Base-by-base conservation (phyloP, 1,140 invertebrate genomes). In the Brachionus angularis region DNA sequence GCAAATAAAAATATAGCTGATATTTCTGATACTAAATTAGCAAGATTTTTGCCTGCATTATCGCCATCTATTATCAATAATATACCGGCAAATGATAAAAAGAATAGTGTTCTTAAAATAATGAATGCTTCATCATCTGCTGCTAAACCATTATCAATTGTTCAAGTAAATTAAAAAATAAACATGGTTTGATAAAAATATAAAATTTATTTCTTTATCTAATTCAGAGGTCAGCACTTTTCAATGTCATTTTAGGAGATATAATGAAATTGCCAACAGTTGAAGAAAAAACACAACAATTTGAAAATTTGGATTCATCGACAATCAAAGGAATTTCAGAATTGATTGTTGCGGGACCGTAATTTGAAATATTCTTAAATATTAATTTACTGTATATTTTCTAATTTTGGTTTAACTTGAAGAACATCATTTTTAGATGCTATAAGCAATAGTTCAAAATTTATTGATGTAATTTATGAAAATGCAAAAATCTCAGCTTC, bases 201-300 rank as follows among this genome's bases (percentile, higher is more conserved):
- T 58, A 23, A n/a, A 10, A 58, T 21, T 36, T 36, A 58, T 1
- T 8, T 0, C 23, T 33, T 2, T 12, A 23, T 42, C 14, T 2
- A 23, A 21, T 36, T 29, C 10, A 58, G 53, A 36, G 53, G 39
- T 36, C 53, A 58, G n/a, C n/a, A n/a, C n/a, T n/a, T n/a, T n/a
- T n/a, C n/a, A n/a, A n/a, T n/a, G n/a, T n/a, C n/a, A n/a, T n/a
- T n/a, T n/a, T n/a, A n/a, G n/a, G n/a, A n/a, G n/a, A n/a, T n/a
- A n/a, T n/a, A n/a, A n/a, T n/a, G n/a, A n/a, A n/a, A n/a, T n/a
- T n/a, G n/a, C n/a, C n/a, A n/a, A n/a, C n/a, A n/a, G n/a, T n/a
- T n/a, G n/a, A n/a, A n/a, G n/a, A n/a, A n/a, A n/a, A n/a, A n/a
- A n/a, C n/a, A n/a, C n/a, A n/a, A n/a, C n/a, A n/a, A n/a, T n/a